Base-by-base conservation (phyloP, 2,113 vertebrate species). In the Scomber japonicus region DNA sequence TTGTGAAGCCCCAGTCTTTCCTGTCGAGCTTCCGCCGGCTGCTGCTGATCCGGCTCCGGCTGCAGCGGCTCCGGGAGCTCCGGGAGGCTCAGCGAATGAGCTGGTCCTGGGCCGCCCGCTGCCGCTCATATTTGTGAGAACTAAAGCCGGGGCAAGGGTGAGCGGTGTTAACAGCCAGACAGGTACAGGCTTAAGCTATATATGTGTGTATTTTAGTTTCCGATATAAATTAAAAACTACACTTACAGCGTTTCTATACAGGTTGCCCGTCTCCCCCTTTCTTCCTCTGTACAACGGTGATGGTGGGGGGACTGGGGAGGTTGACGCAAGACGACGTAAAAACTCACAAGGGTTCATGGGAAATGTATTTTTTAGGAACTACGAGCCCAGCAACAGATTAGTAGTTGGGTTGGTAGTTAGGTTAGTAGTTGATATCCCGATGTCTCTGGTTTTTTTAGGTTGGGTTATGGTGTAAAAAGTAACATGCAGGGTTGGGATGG, bases 91-190 rank as follows among this genome's bases (percentile, higher is more conserved):
- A 92, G 95, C 95, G 85, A 96, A 96, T 88, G 95, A 96, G 95
- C 95, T 95, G 89, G 95, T 93, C 94, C 95, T 95, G 94, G 94
- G 84, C 95, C 95, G 95, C 95, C 95, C 95, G 94, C 94, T 95
- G 95, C 95, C 94, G 94, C 95, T 96, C 95, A 96, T 96, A 89
- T 94, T 94, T 93, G 87, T 91, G 91, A 89, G 87, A 91, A 92
- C 94, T 93, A 91, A 88, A 94, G 91, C 92, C 93, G 91, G 90
- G 91, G 90, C 90, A 85, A 91, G 91, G 87, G 79, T 76, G 80
- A 67, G 77, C 87, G 87, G 86, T 93, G 80, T 81, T 79, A 82
- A 56, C 81, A 85, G 86, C 75, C 89, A 89, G 69, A 55, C 75
- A 80, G 78, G 72, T 80, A 75, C 62, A 91, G 67, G 72, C 55